Evolutionary conservation across 2,888 invertebrate species (phyloP), one percentile per base, ranked within the genome.

Genomic region (Actias luna): DNA sequence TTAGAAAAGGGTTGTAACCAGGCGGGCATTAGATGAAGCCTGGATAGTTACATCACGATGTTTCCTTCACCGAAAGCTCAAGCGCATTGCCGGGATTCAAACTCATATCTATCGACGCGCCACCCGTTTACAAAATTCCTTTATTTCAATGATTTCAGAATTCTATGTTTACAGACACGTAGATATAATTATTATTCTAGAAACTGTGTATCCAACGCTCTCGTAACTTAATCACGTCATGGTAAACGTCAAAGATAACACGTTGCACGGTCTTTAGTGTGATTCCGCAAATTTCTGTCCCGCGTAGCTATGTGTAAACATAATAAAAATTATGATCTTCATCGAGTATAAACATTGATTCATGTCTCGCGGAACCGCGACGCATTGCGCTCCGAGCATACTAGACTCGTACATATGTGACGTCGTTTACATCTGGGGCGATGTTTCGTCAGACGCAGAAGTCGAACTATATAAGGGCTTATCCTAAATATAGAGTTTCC

Each of bases 331-430:
- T 42, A 57, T 57, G 22, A 35, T 33, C 27, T 25, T 27, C 29
- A 22, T 7, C 33, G 27, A 36, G 52, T 50, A 25, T 52, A 61
- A 61, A 61, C 57, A 57, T 61, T 61, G 61, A 57, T 63, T 63
- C 55, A 63, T 55, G 39, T 14, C 12, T 25, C 16, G 36, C 8
- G 8, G 8, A 22, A 46, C 22, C 46, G 46, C 46, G 46, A 46
- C 14, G 22, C 46, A 22, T 14, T 5, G n/a, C 35, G 35, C n/a
- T 5, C 1, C n/a, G n/a, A n/a, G n/a, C n/a, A n/a, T n/a, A n/a
- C n/a, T 33, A 33, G 22, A 46, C 22, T 22, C 42, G 5, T 22
- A 46, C 18, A 18, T 22, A n/a, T 46, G 18, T 46, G 46, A 46
- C 22, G 46, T 46, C 46, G 22, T 22, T 46, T 46, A 22, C 7